Conservation (phyloP, 2,888 invertebrate species). For the Homarus gammarus region DNA sequence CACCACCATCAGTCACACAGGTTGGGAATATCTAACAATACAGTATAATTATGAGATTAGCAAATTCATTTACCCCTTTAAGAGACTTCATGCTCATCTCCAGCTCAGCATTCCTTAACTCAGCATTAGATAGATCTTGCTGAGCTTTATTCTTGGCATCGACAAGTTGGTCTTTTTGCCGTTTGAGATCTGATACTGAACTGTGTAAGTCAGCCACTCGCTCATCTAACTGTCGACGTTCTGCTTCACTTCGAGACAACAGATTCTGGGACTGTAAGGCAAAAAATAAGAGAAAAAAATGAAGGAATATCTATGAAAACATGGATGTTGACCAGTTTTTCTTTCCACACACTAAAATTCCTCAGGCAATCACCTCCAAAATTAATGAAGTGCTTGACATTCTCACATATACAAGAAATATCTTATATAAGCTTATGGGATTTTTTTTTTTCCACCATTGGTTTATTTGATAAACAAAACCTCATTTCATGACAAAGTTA, state of each 20-base stretch:
- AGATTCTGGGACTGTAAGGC: conserved; percentile 67
- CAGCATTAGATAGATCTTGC: conserved; percentile 75
- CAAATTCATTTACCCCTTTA: conserved; percentile 64
- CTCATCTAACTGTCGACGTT: conserved; percentile 75
- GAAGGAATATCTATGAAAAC: too few species aligned
- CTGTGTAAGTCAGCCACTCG: conserved; percentile 69
- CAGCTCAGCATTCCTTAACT: conserved; percentile 74
- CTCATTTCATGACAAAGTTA: too few species aligned
- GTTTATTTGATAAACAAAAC: too few species aligned
- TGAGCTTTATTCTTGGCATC: conserved; percentile 73
- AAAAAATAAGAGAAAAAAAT: too few species aligned
- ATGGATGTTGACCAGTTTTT: too few species aligned
- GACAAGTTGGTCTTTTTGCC: conserved; percentile 71
- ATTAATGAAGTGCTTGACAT: too few species aligned
- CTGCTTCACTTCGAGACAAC: conserved; percentile 68
- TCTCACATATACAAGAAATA: too few species aligned
- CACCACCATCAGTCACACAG: too few species aligned
- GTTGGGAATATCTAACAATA: not conserved
- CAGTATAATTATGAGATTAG: not conserved
- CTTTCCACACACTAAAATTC: too few species aligned
- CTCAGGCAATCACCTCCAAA: too few species aligned
- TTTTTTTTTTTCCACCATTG: too few species aligned
- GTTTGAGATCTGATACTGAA: conserved; percentile 60
- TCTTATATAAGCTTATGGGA: too few species aligned
- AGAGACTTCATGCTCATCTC: conserved; percentile 75